Base-by-base conservation (phyloP, 2,113 vertebrate genomes). In the Sebastes schlegelii region DNA sequence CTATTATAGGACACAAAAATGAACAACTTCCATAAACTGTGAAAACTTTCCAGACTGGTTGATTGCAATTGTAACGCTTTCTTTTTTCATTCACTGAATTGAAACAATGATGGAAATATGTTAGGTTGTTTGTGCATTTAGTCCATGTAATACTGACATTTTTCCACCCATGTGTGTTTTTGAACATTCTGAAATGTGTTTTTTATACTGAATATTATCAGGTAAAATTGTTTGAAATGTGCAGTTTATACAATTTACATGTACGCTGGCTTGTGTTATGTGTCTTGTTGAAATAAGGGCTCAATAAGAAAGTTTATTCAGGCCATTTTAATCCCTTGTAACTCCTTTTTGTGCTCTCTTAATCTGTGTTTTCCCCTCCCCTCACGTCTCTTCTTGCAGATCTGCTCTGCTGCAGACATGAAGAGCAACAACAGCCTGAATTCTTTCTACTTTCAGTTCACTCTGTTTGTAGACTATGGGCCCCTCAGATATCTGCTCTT, bases 401-500 rank as follows among this genome's bases (percentile, higher is more conserved):
- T 65, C 8, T 17, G 14, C 58, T 64, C 10, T n/a, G 14, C 21
- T 40, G n/a, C 64, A 26, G 61, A 57, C 67, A 87, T 87, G 80
- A 40, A 4, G 46, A 84, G 4, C 45, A 86, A 67, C 61, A 71
- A 1, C n/a, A 83, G 54, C 23, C 9, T 72, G 12, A 74, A n/a
- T 51, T 52, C 68, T 23, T 0, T 2, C 19, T 77, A 69, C 19
- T 86, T 86, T 55, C 55, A 83, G 11, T 21, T 89, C 0, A 80
- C 77, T 2, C 26, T 86, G 6, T 89, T 89, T 43, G 0, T 40
- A 54, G 73, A 86, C 17, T 43, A 8, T 3, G 83, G 75, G 0
- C 0, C 45, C 1, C 8, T 83, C 12, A 63, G 60, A 63, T 81
- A 71, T 45, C 26, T 86, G 9, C 81, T 71, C 65, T 84, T 86